Percentiles rank a stretch among this genome's conserved stretches.
Evolutionary conservation across 2,888 invertebrate species (phyloP).

Genomic region (Lapara coniferarum): DNA sequence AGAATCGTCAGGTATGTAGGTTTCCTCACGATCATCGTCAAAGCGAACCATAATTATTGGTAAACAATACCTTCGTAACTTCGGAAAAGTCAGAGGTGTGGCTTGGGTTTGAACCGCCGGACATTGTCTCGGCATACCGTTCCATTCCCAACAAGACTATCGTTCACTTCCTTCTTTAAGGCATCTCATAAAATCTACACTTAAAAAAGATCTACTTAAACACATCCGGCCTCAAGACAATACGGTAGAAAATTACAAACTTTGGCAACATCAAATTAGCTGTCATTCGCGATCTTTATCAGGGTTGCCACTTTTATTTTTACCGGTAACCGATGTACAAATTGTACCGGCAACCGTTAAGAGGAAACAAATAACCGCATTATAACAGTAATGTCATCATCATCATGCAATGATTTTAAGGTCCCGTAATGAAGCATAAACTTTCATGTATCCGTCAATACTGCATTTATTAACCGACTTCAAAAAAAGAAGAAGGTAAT

Average conservation of each 20-base stretch:
- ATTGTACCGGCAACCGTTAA: constrained; percentile 34
- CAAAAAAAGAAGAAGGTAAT: no score
- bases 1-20: no score
- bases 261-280: constrained; percentile 13
- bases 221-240: constrained; percentile 2
- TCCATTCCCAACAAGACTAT: no score
- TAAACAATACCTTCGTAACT: no score
- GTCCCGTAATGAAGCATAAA: neutral
- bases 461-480: no score
- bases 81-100: no score
- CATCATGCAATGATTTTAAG: constrained; percentile 31
- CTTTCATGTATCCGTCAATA: neutral
- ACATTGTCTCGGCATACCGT: no score
- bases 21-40: no score
- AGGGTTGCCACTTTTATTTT: constrained; percentile 3
- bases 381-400: constrained; percentile 43
- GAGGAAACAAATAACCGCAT: constrained; percentile 41
- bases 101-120: no score
- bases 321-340: constrained; percentile 7
- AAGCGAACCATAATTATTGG: no score
- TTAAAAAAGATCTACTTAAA: neutral
- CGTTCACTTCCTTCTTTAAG: no score
- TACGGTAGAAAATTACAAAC: constrained; percentile 21
- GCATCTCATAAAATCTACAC: neutral
- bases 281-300: constrained; percentile 16